Evolutionary conservation across 1,140 invertebrate species (phyloP).

Genomic region (Halesus radiatus): DNA sequence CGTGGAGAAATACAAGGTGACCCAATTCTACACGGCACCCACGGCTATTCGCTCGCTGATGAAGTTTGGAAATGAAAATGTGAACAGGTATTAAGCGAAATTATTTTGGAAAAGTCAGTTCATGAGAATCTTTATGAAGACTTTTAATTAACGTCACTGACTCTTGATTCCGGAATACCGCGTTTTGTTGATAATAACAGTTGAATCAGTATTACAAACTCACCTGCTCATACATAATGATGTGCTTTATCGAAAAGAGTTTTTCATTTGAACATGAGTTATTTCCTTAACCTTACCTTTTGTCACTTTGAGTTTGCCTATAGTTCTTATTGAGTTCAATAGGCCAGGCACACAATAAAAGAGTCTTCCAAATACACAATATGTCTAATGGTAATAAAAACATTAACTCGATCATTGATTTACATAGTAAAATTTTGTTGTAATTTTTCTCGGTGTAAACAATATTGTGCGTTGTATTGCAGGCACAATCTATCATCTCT

Average conservation of each 20-base stretch:
- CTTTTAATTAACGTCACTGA: no score
- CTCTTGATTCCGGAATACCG: no score
- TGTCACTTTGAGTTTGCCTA: not conserved
- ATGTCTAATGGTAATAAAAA: no score
- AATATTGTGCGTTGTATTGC: slow-evolving; percentile 48
- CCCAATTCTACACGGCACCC: slow-evolving; percentile 98
- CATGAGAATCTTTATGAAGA: no score
- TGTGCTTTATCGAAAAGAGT: no score
- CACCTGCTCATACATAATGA: not conserved
- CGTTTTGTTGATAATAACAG: not conserved
- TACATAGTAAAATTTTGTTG: not conserved
- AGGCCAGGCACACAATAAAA: not conserved
- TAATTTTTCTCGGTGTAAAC: not conserved
- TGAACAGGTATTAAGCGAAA: slow-evolving; percentile 70
- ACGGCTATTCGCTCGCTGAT: slow-evolving; percentile 97
- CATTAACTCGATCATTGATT: no score
- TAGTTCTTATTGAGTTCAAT: not conserved
- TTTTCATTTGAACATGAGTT: not conserved
- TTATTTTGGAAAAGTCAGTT: not conserved
- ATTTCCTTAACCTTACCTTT: not conserved
- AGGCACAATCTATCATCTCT: slow-evolving; percentile 76
- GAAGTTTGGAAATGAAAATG: slow-evolving; percentile 89
- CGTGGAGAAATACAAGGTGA: slow-evolving; percentile 94
- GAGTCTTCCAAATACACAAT: not conserved
- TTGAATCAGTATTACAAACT: not conserved